Base-by-base conservation (phyloP, 2,888 invertebrate species). In the Isoperla grammatica region DNA sequence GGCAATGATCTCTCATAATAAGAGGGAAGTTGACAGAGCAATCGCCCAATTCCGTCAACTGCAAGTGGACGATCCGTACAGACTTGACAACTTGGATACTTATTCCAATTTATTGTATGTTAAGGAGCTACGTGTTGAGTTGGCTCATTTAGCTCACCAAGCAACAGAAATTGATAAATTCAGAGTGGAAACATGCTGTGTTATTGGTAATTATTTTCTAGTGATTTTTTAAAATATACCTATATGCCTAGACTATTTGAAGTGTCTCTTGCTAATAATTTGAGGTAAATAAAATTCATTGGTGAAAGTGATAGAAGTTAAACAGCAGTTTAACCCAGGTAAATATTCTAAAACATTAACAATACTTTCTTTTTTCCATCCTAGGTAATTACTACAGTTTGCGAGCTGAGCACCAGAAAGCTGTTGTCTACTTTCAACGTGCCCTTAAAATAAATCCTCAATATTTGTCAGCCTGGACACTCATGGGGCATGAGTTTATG, bases 401-500 rank as follows among this genome's bases (percentile, higher is more conserved):
- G 71, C 81, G 95, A 65, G 87, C 90, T 62, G 95, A 98, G 73
- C 98, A 98, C 76, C 93, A 95, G 71, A 96, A 96, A 75, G 96
- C 99, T n/a, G 93, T 97, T 9, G 80, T 94, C 68, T 97, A 97
- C 75, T 97, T 99, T 73, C 95, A 96, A 74, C 81, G 97, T 67
- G 97, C 97, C 0, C 75, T 98, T 13, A 90, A 93, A 72, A 77
- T 98, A 5, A 95, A 96, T 78, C 95, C 96, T 0, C 88, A 91
- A 69, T 96, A 96, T 74, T 77, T 95, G 50, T 91, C 95, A 0
- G 97, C 95, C 0, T 99, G 97, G 97, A 97, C 96, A 1, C 79
- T 99, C 45, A 93, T 99, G 86, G 99, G 99, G 0, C 99, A 99
- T 72, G 98, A 99, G 74, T 98, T 92, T 74, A 95, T 99, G 87